phyloP scores from a whole-genome alignment of 35 echinoderm and acorn worm species.

The Lytechinus pictus region DNA sequence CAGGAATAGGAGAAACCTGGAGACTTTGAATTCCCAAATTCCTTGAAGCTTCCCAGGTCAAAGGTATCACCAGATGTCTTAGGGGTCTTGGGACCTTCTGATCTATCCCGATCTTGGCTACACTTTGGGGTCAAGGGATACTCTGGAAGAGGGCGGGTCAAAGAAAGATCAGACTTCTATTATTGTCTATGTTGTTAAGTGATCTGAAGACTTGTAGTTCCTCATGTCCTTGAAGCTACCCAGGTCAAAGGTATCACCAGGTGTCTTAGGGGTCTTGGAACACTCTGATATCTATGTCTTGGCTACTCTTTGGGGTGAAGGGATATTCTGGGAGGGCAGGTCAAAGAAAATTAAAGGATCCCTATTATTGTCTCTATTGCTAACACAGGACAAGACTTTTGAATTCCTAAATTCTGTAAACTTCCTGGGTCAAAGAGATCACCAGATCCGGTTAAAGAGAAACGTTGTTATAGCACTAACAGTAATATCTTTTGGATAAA shows the following conservation, averaged over 20 bases:
- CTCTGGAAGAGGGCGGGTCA: background rate
- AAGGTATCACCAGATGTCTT: background rate
- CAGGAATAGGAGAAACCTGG: conserved; percentile 42
- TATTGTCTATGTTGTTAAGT: background rate
- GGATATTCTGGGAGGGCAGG: background rate
- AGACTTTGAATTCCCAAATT: background rate
- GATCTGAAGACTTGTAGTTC: background rate
- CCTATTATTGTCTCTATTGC: no score
- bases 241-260: background rate
- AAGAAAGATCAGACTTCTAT: background rate
- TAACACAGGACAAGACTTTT: no score
- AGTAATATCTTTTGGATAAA: no score
- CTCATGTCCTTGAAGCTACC: background rate
- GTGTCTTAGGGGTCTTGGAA: background rate
- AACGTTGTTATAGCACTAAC: no score
- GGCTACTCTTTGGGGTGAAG: background rate
- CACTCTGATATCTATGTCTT: background rate
- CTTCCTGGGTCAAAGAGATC: no score
- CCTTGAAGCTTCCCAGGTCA: background rate
- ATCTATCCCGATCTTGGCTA: background rate
- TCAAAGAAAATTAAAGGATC: no score
- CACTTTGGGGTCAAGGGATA: background rate
- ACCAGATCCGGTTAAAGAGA: no score
- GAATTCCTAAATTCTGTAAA: no score
- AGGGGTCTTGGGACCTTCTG: background rate